Evolutionary conservation across 2,113 vertebrate genomes (phyloP).

Genomic region (Dipodomys ordii): DNA sequence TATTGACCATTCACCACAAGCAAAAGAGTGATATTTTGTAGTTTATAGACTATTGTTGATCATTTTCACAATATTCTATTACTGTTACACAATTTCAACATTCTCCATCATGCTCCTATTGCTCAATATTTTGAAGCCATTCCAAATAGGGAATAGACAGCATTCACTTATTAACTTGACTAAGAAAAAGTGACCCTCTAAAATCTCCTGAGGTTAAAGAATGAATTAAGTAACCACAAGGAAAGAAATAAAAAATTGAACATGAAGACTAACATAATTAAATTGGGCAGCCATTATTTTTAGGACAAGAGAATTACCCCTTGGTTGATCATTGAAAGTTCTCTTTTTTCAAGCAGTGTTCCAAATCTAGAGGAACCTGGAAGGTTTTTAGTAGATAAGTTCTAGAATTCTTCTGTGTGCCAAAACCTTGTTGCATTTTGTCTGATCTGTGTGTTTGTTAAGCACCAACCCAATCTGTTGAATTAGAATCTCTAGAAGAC

Average conservation of each 20-base stretch:
- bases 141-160: background rate
- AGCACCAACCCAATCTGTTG: background rate
- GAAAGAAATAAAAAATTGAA: constrained; percentile 2
- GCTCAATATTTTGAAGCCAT: constrained; percentile 24
- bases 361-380: constrained; percentile 10
- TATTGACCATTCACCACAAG: constrained; percentile 14
- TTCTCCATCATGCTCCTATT: background rate
- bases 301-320: background rate
- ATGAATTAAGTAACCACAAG: constrained; percentile 44
- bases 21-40: background rate
- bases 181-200: constrained; percentile 19
- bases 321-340: too few relatives aligned
- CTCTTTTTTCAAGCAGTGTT: constrained; percentile 12
- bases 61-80: constrained; percentile 20
- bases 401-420: background rate
- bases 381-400: constrained; percentile 27
- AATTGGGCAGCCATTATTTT: constrained; percentile 42
- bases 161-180: constrained; percentile 22
- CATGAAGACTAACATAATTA: constrained; percentile 40
- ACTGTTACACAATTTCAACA: constrained; percentile 1
- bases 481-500: constrained; percentile 31
- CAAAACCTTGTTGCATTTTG: constrained; percentile 12
- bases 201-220: background rate
- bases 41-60: constrained; percentile 34
- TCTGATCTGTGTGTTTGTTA: background rate